Evolutionary conservation across 2,888 invertebrate species (phyloP), one percentile per base, ranked within the genome.

Genomic region (Phengaris alcon): DNA sequence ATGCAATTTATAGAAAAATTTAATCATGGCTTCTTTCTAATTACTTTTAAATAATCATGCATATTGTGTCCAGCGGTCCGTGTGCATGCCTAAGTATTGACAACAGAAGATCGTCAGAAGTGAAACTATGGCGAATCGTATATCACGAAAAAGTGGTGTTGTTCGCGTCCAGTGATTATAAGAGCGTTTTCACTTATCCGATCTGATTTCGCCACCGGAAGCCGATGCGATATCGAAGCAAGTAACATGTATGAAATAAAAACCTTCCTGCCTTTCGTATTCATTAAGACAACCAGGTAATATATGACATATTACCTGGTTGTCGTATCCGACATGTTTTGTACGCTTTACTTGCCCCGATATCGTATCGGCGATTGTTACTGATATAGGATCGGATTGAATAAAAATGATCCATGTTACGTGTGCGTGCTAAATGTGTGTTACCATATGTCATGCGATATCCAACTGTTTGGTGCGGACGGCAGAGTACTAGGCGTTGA

Each of bases 71-170:
- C 77, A 79, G 22, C 79, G 75, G 74, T 77, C 76, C 77, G 70
- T 79, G 75, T 74, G 74, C 78, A 75, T 77, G 73, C 68, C 74
- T 74, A 75, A 78, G 74, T 75, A 79, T 79, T 77, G 74, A 74
- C 74, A 75, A 77, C 75, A 77, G 77, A 76, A 75, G 79, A 80
- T 80, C 80, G 82, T 83, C 86, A 87, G 87, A 88, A 91, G 92
- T 92, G 92, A 93, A 93, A 92, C 91, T 90, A 88, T 85, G 86
- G 85, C 91, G 83, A 91, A 91, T 91, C 80, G 84, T 84, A 85
- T 87, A 88, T 87, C 90, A 90, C 88, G 90, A 90, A 86, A 82
- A 83, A 80, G 81, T 80, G 83, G 84, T 85, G 86, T 85, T 83
- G 84, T 88, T 89, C 87, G 86, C 87, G 87, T 84, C 84, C 85